phyloP scores from a whole-genome alignment of 1,140 invertebrate species.

The Drosophila dunni region DNA sequence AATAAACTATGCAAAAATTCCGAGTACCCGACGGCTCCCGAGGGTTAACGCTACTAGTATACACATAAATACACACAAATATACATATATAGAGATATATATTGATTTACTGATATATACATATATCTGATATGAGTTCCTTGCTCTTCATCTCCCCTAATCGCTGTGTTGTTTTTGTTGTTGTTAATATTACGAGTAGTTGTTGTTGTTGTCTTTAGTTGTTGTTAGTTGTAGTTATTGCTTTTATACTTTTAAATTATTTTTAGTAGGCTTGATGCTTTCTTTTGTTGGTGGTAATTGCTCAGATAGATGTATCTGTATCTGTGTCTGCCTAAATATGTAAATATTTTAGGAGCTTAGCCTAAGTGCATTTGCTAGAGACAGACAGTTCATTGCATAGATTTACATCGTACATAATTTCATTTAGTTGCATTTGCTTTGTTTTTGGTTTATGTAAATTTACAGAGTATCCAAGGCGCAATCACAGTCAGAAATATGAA shows the following conservation, averaged over 20 bases:
- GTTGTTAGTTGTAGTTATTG: slow-evolving; percentile 47
- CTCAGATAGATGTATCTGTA: slow-evolving; percentile 8
- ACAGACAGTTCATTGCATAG: slow-evolving; percentile 27
- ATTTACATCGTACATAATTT: slow-evolving; percentile 13
- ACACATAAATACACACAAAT: slow-evolving; percentile 19
- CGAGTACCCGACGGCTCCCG: background rate
- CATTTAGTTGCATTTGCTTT: slow-evolving; percentile 41
- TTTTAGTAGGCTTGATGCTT: slow-evolving; percentile 39
- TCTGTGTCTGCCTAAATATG: slow-evolving; percentile 42
- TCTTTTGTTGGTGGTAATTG: slow-evolving; percentile 49
- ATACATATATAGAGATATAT: slow-evolving; percentile 13
- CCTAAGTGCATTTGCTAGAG: slow-evolving; percentile 63
- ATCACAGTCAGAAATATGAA: slow-evolving; percentile 84
- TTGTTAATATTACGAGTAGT: slow-evolving; percentile 37
- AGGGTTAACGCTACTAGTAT: slow-evolving; percentile 35
- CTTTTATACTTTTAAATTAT: slow-evolving; percentile 32
- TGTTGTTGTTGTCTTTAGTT: slow-evolving; percentile 46
- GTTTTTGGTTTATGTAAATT: slow-evolving; percentile 66
- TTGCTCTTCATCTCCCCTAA: background rate
- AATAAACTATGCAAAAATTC: slow-evolving; percentile 17
- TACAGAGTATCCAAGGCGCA: slow-evolving; percentile 83
- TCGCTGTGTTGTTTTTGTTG: slow-evolving; percentile 60
- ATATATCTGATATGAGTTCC: slow-evolving; percentile 17
- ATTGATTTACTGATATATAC: slow-evolving; percentile 6
- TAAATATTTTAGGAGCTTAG: slow-evolving; percentile 65